Conservation (phyloP, 2,113 vertebrate genomes). For the Gavialis gangeticus region DNA sequence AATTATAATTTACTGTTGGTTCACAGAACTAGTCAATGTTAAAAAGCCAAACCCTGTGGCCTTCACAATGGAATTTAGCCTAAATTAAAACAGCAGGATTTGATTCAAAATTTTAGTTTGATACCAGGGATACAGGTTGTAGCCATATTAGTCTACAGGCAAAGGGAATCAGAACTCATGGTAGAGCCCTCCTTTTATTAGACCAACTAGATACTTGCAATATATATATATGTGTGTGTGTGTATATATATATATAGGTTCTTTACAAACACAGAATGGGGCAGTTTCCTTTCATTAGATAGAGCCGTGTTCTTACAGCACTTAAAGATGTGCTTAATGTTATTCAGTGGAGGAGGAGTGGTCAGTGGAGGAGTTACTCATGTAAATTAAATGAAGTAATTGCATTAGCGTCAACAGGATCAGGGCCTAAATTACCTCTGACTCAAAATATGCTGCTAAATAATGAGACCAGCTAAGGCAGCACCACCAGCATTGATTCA, state of each 20-base stretch:
- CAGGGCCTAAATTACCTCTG: neutral
- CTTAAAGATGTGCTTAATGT: neutral
- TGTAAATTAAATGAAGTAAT: neutral
- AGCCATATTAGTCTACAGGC: no score
- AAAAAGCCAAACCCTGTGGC: fast-evolving
- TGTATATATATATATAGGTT: neutral
- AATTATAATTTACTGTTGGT: neutral
- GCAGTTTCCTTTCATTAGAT: neutral
- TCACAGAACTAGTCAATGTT: no score
- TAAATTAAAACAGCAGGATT: neutral
- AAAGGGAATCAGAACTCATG: no score
- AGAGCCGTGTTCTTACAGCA: neutral
- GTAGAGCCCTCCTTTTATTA: no score
- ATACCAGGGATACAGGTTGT: no score
- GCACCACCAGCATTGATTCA: neutral
- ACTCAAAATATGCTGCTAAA: neutral
- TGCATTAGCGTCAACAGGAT: neutral
- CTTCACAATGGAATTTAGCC: no score
- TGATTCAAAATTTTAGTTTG: no score
- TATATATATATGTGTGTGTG: no score
- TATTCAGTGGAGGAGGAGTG: neutral
- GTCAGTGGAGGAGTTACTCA: neutral
- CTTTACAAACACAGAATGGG: neutral
- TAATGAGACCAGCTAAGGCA: neutral
- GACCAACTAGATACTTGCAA: no score